These are phyloP conservation scores for Chloropsis cyanopogon DNA, from an alignment of 2,113 vertebrate genomes.

Conservation along the genomic window DNA sequence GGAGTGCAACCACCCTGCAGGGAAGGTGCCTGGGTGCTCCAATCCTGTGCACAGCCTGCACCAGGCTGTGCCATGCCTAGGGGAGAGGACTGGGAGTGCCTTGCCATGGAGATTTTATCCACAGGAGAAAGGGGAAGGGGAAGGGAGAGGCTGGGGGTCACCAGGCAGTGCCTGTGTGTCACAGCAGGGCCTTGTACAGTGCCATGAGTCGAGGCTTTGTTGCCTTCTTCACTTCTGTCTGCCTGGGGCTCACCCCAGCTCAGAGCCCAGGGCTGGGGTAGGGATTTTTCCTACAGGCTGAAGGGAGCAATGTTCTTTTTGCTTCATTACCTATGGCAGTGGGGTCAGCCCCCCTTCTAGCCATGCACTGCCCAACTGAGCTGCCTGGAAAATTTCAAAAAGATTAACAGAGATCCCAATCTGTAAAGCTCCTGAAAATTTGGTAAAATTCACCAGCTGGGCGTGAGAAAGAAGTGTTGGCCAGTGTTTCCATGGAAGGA, in stretches of 20 bases:
- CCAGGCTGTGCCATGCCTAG: background rate
- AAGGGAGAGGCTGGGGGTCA: background rate
- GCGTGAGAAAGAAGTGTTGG: background rate
- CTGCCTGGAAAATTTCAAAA: background rate
- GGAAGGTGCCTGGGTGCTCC: background rate
- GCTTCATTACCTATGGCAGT: background rate
- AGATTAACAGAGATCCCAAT: background rate
- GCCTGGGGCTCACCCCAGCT: background rate
- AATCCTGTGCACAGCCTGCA: background rate
- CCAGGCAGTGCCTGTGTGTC: background rate
- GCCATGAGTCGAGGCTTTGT: background rate
- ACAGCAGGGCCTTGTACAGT: background rate
- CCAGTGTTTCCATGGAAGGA: background rate
- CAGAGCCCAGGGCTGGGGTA: background rate
- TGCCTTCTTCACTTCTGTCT: background rate
- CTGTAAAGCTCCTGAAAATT: background rate
- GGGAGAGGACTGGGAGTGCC: background rate
- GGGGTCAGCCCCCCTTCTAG: background rate
- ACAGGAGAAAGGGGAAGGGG: background rate
- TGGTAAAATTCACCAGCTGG: background rate
- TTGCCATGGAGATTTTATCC: background rate
- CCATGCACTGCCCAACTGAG: background rate
- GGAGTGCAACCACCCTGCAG: too few relatives aligned
- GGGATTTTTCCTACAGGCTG: background rate
- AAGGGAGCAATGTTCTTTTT: background rate